Base-by-base conservation (phyloP, 2,797 vertebrate genomes). In the Eremophila alpestris region DNA sequence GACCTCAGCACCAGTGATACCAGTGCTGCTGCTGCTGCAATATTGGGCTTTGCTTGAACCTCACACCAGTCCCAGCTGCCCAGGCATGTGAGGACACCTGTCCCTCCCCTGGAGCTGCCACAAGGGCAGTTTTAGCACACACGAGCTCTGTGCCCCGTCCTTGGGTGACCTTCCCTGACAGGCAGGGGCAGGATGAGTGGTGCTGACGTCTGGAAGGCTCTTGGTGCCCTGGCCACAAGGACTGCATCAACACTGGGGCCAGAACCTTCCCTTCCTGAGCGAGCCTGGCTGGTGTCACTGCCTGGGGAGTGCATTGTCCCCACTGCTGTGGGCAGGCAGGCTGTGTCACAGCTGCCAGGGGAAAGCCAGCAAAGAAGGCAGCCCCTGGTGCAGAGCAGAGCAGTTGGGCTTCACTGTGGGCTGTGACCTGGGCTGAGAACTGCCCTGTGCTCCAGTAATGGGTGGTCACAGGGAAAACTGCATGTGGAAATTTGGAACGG, bases 101-200 rank as follows among this genome's bases (percentile, higher is more conserved):
- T 48, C 63, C 70, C 64, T 59, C 7, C 27, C 41, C 0, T 0
- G 19, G 27, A 62, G 51, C 48, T 49, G 30, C 51, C 3, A 0
- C 0, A 1, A 48, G 71, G 30, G 20, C 1, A 8, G 8, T 52
- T 85, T 71, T 27, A 77, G 58, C 32, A 5, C 27, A 29, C 0
- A 3, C 6, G 8, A 13, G 32, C 1, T 0, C 63, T 29, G 3
- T 10, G 24, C 17, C 2, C 24, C 0, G 0, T 64, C 83, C 65
- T 56, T 34, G 69, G 22, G 56, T 0, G 2, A 29, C 63, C 48
- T 70, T 65, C 15, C 23, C 63, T 54, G 38, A 38, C 63, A 36
- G 58, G 46, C 63, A 55, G 67, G 54, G 0, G 0, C 16, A 2
- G 58, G 67, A 11, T 0, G 48, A 36, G 4, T 34, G 63, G 22